Conservation (phyloP, 2,113 vertebrate species). For the Ia io region DNA sequence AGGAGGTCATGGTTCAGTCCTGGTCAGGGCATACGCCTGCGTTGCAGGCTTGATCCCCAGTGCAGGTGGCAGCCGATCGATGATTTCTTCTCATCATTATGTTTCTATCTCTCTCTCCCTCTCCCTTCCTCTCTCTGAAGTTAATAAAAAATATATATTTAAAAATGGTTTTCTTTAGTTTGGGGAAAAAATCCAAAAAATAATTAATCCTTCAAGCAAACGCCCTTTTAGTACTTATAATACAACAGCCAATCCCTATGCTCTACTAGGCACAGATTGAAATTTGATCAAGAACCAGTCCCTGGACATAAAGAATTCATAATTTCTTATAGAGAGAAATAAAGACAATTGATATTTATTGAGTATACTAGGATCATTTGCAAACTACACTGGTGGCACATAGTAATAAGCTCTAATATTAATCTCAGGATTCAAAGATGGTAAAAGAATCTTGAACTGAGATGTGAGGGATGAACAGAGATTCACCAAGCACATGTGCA, state of each 20-base stretch:
- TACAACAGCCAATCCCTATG: not conserved
- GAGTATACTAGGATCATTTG: not conserved
- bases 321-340: not conserved
- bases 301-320: not conserved
- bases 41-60: too few species aligned
- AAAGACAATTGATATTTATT: not conserved
- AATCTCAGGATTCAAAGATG: not conserved
- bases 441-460: not conserved
- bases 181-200: not conserved
- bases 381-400: fast-evolving
- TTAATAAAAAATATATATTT: too few species aligned
- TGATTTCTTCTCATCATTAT: too few species aligned
- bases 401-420: not conserved
- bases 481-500: not conserved
- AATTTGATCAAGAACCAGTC: not conserved
- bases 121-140: too few species aligned
- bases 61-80: too few species aligned
- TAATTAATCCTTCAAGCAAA: not conserved
- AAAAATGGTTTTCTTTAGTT: not conserved
- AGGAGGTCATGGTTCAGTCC: too few species aligned
- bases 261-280: not conserved
- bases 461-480: not conserved
- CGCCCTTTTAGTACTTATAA: not conserved
- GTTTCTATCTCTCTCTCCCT: too few species aligned
- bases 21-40: too few species aligned